phyloP scores from a whole-genome alignment of 2,113 vertebrate genomes.

The Corythornis madagascariensis region DNA sequence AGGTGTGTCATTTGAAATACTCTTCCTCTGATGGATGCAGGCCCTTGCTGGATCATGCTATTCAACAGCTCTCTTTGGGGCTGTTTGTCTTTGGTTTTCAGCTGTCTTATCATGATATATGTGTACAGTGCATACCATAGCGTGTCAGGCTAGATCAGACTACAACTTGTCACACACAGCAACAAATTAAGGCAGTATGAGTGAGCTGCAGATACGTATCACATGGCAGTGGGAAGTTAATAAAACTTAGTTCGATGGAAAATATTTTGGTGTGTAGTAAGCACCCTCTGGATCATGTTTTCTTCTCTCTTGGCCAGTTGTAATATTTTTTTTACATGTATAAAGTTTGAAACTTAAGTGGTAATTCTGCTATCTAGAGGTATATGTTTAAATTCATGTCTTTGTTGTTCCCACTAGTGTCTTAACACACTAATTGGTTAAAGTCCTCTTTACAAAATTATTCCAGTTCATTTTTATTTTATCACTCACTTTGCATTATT shows the following conservation, averaged over 20 bases:
- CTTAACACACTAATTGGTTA: not conserved
- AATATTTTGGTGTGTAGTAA: conserved; percentile 33
- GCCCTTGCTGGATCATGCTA: not conserved
- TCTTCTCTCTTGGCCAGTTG: not conserved
- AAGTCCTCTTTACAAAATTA: not conserved
- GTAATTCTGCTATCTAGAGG: conserved; percentile 11
- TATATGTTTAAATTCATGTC: not conserved
- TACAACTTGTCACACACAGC: conserved; percentile 47
- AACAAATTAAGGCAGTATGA: conserved; percentile 60
- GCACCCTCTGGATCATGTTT: conserved; percentile 14
- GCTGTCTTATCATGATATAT: conserved; percentile 45
- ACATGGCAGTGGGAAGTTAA: conserved; percentile 33
- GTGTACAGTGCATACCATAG: conserved; percentile 8
- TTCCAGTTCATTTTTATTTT: conserved; percentile 25
- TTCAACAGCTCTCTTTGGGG: conserved; percentile 14
- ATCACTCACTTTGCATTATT: conserved; percentile 9
- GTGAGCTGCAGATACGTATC: conserved; percentile 47
- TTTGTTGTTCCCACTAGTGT: not conserved
- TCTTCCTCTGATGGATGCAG: conserved; percentile 16
- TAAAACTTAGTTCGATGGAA: conserved; percentile 55
- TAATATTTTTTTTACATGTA: not conserved
- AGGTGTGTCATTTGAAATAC: conserved; percentile 43
- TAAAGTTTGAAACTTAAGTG: conserved; percentile 3
- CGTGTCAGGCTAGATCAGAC: conserved; percentile 60
- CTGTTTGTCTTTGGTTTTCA: conserved; percentile 52